Evolutionary conservation across 2,797 vertebrate species (phyloP).

Genomic region (Pseudochromis fuscus): DNA sequence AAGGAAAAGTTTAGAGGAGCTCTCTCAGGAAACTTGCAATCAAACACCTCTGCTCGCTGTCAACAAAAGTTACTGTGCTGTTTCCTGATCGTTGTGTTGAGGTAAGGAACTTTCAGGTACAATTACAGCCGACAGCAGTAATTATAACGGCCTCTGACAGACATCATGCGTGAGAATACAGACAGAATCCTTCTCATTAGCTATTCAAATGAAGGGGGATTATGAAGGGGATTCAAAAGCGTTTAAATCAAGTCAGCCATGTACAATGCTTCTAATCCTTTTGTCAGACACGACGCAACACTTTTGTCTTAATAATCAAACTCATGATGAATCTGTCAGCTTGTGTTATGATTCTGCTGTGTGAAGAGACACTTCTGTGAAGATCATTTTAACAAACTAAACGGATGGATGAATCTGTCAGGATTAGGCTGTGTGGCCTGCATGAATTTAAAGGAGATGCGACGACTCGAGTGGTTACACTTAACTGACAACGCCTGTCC

Average conservation of each 20-base stretch:
- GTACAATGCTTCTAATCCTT: constrained; percentile 72
- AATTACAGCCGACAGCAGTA: constrained; percentile 60
- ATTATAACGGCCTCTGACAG: constrained; percentile 45
- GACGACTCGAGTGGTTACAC: constrained; percentile 31
- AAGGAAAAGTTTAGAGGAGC: constrained; percentile 4
- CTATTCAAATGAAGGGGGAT: constrained; percentile 78
- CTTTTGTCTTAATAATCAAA: constrained; percentile 63
- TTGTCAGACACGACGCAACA: constrained; percentile 70
- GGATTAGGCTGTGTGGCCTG: constrained; percentile 10
- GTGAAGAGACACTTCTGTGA: constrained; percentile 41
- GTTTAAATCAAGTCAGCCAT: constrained; percentile 67
- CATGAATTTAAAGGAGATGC: constrained; percentile 35
- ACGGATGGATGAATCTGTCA: constrained; percentile 33
- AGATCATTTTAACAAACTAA: constrained; percentile 43
- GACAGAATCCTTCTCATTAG: constrained; percentile 69
- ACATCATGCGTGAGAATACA: constrained; percentile 64
- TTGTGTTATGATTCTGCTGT: constrained; percentile 26
- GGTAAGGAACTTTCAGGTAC: constrained; percentile 56
- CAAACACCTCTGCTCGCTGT: constrained; percentile 9
- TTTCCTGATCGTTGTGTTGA: constrained; percentile 46
- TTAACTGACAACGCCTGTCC: background rate
- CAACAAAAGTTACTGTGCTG: constrained; percentile 7
- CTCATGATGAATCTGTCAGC: constrained; percentile 57
- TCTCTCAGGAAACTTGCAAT: background rate
- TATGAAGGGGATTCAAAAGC: constrained; percentile 56